A percentile compares a stretch with the other conserved stretches of the same genome.
Conservation (phyloP, 2,797 vertebrate genomes). For the Hydrocynus forskahlii region DNA sequence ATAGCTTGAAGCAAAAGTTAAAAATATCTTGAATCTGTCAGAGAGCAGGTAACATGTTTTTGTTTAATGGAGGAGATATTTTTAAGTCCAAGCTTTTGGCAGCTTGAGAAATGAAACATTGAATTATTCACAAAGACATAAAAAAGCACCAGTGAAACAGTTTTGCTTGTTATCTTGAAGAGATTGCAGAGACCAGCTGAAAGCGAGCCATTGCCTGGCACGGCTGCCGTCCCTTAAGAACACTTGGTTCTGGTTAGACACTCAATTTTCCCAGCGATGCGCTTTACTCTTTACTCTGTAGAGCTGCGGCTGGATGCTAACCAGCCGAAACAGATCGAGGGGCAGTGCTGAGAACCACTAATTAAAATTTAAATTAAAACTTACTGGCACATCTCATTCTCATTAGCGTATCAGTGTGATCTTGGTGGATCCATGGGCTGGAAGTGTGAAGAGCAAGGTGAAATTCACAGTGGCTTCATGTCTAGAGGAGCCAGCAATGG, state of each 20-base stretch:
- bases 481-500: conserved; percentile 11
- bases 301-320: conserved; percentile 37
- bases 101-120: conserved; percentile 21
- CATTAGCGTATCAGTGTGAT: conserved; percentile 34
- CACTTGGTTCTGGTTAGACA: conserved; percentile 9
- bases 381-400: conserved; percentile 22
- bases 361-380: conserved; percentile 40
- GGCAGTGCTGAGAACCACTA: conserved; percentile 34
- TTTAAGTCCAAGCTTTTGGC: conserved; percentile 30
- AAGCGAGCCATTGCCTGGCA: conserved; percentile 31
- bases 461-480: background rate
- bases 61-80: background rate
- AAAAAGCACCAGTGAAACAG: conserved; percentile 9
- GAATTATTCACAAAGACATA: conserved; percentile 45
- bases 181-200: conserved; percentile 29
- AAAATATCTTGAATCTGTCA: background rate
- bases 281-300: conserved; percentile 6
- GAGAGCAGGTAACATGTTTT: background rate
- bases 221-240: conserved; percentile 25
- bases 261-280: conserved; percentile 3
- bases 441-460: conserved; percentile 32
- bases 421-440: conserved; percentile 16
- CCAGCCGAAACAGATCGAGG: conserved; percentile 48
- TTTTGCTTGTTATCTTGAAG: conserved; percentile 43
- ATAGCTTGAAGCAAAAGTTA: conserved; percentile 14